Evolutionary conservation across 1,140 invertebrate species (phyloP), one percentile per base, ranked within the genome.

Genomic region (Idris sp.): DNA sequence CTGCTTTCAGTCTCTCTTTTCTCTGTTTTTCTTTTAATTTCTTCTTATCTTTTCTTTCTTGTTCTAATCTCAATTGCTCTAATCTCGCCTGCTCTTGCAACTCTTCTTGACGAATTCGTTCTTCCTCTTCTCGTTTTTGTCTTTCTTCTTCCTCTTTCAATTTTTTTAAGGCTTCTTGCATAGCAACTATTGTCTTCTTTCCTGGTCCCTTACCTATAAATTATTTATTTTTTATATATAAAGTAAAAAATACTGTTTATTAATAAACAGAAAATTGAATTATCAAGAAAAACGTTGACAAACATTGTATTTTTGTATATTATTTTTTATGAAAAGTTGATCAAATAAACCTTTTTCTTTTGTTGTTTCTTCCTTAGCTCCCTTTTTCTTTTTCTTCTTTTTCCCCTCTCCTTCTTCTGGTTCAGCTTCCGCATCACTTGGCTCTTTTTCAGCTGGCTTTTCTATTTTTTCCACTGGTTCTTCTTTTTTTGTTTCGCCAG

Each of bases 11-110:
- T 80, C 95, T 90, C 83, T 97, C 96, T 86, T 95, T 96, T 58
- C 93, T 91, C 81, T 98, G 97, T 78, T 98, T 98, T 88, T 98
- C 96, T 81, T 97, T 97, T 77, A 95, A 91, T 81, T 98, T 99
- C 81, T 97, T 97, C 68, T 91, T 92, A 77, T 97, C 94, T 83
- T 97, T 97, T 48, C 91, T 90, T 86, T 96, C 97, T 83, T 95
- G 92, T 84, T 97, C 95, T 65, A 95, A 84, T 65, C 92, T 90
- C 26, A 95, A 81, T 61, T 94, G 91, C 88, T 96, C 94, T 56
- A 93, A 86, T 41, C 93, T 90, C 16, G 90, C 90, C 44, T 88
- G 87, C 81, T 95, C 93, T 14, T 91, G 89, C 79, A 95, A 91
- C 81, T 96, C 94, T 81, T 93, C 91, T 74, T 90, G 89, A 14